Conservation (phyloP, 1,140 invertebrate species). For the Thalassaphorura encarpata region DNA sequence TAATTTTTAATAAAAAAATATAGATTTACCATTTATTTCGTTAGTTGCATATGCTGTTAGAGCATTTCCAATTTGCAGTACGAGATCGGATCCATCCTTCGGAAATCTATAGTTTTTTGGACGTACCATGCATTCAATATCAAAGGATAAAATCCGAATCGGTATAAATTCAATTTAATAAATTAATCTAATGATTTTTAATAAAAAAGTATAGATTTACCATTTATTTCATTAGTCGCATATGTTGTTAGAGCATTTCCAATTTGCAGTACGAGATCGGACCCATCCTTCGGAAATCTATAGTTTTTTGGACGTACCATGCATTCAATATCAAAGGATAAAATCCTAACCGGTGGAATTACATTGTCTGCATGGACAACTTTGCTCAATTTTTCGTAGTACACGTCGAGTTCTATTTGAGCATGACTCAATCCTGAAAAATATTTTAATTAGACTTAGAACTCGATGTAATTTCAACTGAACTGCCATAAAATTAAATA, state of each 20-base stretch:
- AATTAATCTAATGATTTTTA: not conserved
- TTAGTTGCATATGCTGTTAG: conserved; percentile 3
- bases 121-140: conserved; percentile 19
- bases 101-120: conserved; percentile 1
- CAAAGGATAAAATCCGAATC: conserved; percentile 25
- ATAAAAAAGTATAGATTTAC: too few relatives aligned
- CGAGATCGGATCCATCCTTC: not conserved
- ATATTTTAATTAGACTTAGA: not conserved
- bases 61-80: conserved; percentile 24
- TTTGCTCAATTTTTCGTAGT: conserved; percentile 1
- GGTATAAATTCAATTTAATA: not conserved
- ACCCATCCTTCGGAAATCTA: conserved; percentile 5
- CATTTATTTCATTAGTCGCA: not conserved
- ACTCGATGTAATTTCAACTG: not conserved
- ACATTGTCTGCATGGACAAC: not conserved
- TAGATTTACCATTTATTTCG: too few relatives aligned
- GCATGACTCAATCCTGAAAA: conserved; percentile 10
- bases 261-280: conserved; percentile 21
- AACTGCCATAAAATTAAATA: not conserved
- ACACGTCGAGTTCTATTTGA: conserved; percentile 24
- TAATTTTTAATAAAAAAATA: too few relatives aligned
- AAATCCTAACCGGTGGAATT: conserved; percentile 14
- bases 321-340: conserved; percentile 29
- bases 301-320: not conserved
- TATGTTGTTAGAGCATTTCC: conserved; percentile 11